These are phyloP conservation scores for Philhelius pedissequus DNA, from an alignment of 2,888 invertebrate species.

Conservation along the genomic window DNA sequence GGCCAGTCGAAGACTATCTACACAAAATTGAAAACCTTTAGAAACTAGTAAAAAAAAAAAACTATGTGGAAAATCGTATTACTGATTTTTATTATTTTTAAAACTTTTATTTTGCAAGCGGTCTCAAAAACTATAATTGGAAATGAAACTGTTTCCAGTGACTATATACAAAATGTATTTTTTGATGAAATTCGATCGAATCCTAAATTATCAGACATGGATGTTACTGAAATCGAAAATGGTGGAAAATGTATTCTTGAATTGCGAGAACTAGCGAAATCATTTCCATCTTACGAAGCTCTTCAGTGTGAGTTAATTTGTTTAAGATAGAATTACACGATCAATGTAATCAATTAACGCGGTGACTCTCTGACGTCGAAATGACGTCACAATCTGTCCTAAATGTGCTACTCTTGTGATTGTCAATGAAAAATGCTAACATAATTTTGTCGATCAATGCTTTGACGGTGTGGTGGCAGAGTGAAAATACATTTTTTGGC, in stretches of 20 bases:
- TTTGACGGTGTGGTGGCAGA: too few relatives aligned
- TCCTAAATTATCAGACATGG: neutral
- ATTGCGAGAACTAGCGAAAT: neutral
- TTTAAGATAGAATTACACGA: too few relatives aligned
- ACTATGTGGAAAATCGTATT: neutral
- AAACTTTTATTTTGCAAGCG: neutral
- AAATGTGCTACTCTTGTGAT: too few relatives aligned
- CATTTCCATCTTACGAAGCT: neutral
- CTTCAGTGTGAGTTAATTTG: conserved; percentile 18
- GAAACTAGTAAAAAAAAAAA: too few relatives aligned
- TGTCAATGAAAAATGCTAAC: too few relatives aligned
- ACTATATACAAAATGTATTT: conserved; percentile 14
- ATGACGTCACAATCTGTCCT: too few relatives aligned
- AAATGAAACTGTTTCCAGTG: conserved; percentile 26
- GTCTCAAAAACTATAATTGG: neutral
- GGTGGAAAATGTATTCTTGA: conserved; percentile 18
- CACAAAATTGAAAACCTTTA: neutral
- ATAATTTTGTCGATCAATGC: too few relatives aligned
- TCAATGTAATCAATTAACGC: too few relatives aligned
- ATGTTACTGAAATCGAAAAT: neutral
- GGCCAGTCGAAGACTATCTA: neutral
- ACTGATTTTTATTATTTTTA: neutral
- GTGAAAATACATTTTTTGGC: too few relatives aligned
- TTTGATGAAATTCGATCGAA: conserved; percentile 1
- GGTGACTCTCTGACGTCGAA: too few relatives aligned